These are phyloP conservation scores for Moxostoma hubbsi DNA, from an alignment of 2,797 vertebrate genomes.

Conservation along the genomic window DNA sequence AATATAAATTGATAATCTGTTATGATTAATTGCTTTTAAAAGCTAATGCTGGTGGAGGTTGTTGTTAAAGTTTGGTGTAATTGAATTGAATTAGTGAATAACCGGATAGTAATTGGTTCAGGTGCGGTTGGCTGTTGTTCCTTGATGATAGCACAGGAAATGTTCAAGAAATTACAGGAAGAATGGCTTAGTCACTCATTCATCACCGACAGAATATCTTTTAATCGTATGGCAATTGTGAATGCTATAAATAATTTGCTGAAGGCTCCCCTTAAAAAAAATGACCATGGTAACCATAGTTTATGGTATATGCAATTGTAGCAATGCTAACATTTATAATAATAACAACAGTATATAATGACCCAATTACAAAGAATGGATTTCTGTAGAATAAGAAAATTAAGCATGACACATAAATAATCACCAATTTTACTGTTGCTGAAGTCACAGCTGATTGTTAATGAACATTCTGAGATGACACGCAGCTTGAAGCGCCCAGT, in stretches of 20 bases:
- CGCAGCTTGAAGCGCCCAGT: no score
- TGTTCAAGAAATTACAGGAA: slow-evolving; percentile 36
- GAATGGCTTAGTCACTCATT: slow-evolving; percentile 62
- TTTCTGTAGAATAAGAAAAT: no score
- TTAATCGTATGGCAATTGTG: neutral
- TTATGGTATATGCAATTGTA: neutral
- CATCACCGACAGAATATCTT: slow-evolving; percentile 50
- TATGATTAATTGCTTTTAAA: slow-evolving; percentile 54
- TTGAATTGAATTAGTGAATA: slow-evolving; percentile 83
- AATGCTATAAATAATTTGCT: neutral
- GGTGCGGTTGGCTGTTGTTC: slow-evolving; percentile 78
- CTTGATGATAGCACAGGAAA: slow-evolving; percentile 26
- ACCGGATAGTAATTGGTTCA: slow-evolving; percentile 85
- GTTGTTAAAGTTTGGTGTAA: slow-evolving; percentile 70
- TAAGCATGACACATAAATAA: no score
- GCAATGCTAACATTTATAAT: neutral
- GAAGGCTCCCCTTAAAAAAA: neutral
- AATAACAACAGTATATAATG: no score
- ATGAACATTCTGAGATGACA: no score
- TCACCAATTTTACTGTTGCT: no score
- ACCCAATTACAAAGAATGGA: no score
- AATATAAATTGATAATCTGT: slow-evolving; percentile 31
- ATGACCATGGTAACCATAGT: no score
- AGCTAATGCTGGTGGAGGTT: slow-evolving; percentile 35
- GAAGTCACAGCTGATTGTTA: no score